A percentile compares a stretch with the other conserved stretches of the same genome.
These are phyloP conservation scores for Pseudachorutes palmiensis DNA, from an alignment of 1,140 invertebrate species.

Conservation along the genomic window DNA sequence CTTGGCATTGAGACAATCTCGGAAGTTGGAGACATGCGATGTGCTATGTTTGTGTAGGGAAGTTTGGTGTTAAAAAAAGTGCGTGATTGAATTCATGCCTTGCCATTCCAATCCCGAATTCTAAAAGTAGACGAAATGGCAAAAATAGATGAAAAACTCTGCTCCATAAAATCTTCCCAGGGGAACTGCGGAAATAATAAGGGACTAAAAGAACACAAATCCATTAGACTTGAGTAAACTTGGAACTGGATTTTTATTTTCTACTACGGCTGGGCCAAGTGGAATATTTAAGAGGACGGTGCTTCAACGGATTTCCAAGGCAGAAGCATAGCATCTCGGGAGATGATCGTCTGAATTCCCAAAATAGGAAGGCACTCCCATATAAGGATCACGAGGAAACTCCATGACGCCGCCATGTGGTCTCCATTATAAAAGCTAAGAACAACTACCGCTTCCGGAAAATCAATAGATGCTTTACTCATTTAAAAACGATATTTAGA, in stretches of 20 bases:
- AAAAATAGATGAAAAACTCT: neutral
- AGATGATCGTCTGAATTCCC: conserved; percentile 18
- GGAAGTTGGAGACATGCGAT: too few species aligned
- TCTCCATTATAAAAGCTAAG: too few species aligned
- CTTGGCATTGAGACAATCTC: too few species aligned
- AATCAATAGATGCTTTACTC: neutral
- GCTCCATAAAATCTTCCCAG: neutral
- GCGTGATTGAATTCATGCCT: too few species aligned
- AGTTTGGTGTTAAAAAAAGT: neutral
- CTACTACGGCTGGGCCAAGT: neutral
- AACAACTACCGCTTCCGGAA: too few species aligned
- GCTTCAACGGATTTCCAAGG: neutral
- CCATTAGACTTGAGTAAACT: neutral
- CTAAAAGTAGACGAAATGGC: conserved; percentile 2
- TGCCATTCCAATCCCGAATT: too few species aligned
- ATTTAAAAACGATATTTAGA: neutral
- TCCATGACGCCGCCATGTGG: conserved; percentile 28
- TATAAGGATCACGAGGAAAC: conserved; percentile 32
- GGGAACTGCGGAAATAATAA: neutral
- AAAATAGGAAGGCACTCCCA: conserved; percentile 37
- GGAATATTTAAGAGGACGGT: neutral
- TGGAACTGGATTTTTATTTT: neutral
- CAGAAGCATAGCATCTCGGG: neutral
- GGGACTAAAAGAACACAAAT: neutral
- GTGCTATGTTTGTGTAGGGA: neutral